Evolutionary conservation across 2,113 vertebrate genomes (phyloP).

Genomic region (Corythaeola cristata): DNA sequence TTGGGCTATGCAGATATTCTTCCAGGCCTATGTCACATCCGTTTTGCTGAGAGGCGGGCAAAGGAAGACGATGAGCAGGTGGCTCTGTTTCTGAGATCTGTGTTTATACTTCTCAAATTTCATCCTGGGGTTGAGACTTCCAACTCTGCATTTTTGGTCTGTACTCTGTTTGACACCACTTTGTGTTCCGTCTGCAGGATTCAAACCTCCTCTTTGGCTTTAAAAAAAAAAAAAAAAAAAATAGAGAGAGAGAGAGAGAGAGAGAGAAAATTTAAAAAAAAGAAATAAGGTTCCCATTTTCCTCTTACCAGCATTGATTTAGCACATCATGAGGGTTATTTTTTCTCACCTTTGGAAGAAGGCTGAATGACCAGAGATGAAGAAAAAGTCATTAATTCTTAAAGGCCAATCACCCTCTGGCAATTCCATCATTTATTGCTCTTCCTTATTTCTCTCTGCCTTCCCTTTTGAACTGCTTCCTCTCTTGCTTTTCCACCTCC

Average conservation of each 20-base stretch:
- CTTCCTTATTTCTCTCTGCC: background rate
- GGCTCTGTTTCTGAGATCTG: background rate
- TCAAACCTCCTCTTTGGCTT: background rate
- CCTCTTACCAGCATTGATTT: background rate
- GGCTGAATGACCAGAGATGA: conserved; percentile 9
- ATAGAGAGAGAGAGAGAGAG: too few species aligned
- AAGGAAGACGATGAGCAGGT: background rate
- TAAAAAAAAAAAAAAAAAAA: background rate
- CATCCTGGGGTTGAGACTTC: background rate
- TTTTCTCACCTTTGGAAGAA: conserved; percentile 20
- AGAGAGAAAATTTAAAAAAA: too few species aligned
- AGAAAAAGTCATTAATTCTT: conserved; percentile 28
- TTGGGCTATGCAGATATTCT: background rate
- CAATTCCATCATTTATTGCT: background rate
- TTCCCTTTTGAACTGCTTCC: background rate
- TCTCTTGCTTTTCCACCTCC: background rate
- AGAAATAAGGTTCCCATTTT: background rate
- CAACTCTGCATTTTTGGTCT: background rate
- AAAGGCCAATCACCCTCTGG: conserved; percentile 24
- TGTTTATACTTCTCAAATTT: background rate
- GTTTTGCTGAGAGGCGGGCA: background rate
- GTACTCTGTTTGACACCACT: background rate
- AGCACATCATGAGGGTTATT: background rate
- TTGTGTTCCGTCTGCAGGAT: background rate
- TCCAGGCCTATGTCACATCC: background rate